Conservation (phyloP, 2,113 vertebrate genomes). For the Burhinus oedicnemus region DNA sequence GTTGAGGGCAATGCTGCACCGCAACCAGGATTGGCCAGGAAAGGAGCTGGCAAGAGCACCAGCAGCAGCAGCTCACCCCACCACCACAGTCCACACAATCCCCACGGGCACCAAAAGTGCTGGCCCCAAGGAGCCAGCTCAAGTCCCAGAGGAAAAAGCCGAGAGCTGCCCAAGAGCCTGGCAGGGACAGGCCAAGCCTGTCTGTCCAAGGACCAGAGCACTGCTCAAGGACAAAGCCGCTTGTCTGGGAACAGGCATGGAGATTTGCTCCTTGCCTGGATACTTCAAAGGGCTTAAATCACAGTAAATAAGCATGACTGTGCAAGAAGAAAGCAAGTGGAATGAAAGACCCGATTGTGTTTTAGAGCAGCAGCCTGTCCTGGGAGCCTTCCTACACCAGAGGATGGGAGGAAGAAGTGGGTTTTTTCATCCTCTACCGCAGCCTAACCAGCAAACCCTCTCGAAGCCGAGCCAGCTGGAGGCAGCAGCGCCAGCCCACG, state of each 20-base stretch:
- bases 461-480: neutral
- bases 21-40: neutral
- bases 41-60: neutral
- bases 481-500: neutral
- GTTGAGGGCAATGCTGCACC: neutral
- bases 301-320: constrained; percentile 34
- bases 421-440: neutral
- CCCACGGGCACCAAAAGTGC: accelerated
- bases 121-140: neutral
- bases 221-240: constrained; percentile 4
- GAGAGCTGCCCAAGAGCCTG: neutral
- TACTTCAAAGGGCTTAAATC: constrained; percentile 56
- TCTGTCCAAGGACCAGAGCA: neutral
- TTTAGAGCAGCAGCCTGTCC: neutral
- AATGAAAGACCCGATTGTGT: neutral
- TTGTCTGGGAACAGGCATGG: constrained; percentile 1
- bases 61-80: neutral
- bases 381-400: neutral
- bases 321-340: constrained; percentile 14
- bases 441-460: neutral
- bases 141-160: neutral
- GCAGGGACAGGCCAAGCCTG: neutral
- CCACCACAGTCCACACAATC: accelerated
- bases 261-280: constrained; percentile 40
- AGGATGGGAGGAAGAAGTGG: neutral